phyloP scores from a whole-genome alignment of 1,140 invertebrate genomes.

The Ptiloglossa arizonensis region DNA sequence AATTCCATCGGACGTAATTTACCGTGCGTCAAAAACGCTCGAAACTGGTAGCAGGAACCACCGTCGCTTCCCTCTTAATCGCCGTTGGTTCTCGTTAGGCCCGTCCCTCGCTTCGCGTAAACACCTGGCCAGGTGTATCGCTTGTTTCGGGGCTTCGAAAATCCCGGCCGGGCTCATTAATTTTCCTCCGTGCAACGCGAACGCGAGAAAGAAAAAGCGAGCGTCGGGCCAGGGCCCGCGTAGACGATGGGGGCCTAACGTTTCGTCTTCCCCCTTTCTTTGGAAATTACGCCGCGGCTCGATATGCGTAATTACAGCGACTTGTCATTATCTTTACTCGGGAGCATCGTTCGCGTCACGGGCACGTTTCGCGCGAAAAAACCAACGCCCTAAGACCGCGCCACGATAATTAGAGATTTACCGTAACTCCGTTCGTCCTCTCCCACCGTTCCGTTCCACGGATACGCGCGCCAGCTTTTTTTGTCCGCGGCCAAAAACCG shows the following conservation, averaged over 20 bases:
- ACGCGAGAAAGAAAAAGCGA: background rate
- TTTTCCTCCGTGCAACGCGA: background rate
- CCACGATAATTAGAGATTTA: constrained; percentile 73
- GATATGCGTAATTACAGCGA: constrained; percentile 61
- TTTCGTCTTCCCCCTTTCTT: background rate
- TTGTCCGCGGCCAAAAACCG: constrained; percentile 53
- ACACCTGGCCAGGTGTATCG: too few relatives aligned
- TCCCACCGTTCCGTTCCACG: constrained; percentile 29
- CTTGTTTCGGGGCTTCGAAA: background rate
- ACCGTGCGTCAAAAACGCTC: background rate
- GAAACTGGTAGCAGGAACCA: background rate
- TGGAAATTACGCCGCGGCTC: constrained; percentile 39
- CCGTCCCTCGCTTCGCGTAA: too few relatives aligned
- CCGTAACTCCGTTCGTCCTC: constrained; percentile 62
- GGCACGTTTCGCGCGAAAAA: constrained; percentile 25
- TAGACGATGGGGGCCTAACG: too few relatives aligned
- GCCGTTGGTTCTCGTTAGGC: too few relatives aligned
- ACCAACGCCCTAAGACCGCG: constrained; percentile 48
- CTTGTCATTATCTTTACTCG: constrained; percentile 57
- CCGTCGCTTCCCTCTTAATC: too few relatives aligned
- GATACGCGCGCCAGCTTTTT: constrained; percentile 61
- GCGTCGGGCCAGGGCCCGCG: too few relatives aligned
- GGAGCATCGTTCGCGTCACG: constrained; percentile 35
- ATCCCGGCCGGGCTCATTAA: background rate
- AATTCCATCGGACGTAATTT: too few relatives aligned